Base-by-base conservation (phyloP, 2,888 invertebrate species). In the Caenorhabditis auriculariae region DNA sequence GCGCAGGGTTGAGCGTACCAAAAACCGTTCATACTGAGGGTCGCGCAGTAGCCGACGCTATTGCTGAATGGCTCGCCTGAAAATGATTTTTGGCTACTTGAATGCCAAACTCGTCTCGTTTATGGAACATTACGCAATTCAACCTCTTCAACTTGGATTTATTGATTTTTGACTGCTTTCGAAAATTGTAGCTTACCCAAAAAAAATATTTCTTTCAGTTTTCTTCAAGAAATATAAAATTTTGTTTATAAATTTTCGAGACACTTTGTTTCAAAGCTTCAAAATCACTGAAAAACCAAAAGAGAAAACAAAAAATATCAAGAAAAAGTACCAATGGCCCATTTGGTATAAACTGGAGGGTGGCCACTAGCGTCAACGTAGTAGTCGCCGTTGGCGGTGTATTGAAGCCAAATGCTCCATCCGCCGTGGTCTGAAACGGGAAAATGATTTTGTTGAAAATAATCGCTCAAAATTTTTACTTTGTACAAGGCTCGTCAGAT, bases 21-120 rank as follows among this genome's bases (percentile, higher is more conserved):
- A 28, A 43, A 62, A 3, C 62, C 62, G 23, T 57, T 62, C 54
- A 62, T 42, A 44, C 62, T 57, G 37, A 62, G 50, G 1, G 62
- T 62, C 27, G 54, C 43, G 15, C 62, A 62, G 29, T 62, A 62
- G n/a, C 62, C 62, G 12, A 42, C 9, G 26, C 7, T 35, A 2
- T 47, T 47, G 49, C 62, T 62, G 51, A 57, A 62, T 21, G 62
- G 62, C 24, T 62, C 62, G 15, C 61, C 58, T 58, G 48, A 28
- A 57, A 51, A n/a, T n/a, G n/a, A n/a, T n/a, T n/a, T n/a, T n/a
- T n/a, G n/a, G n/a, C n/a, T n/a, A n/a, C n/a, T n/a, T n/a, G n/a
- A n/a, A n/a, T n/a, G n/a, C n/a, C n/a, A n/a, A n/a, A n/a, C n/a
- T n/a, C n/a, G n/a, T n/a, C n/a, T n/a, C n/a, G n/a, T n/a, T n/a